Evolutionary conservation across 2,797 vertebrate species (phyloP).

Genomic region (Botia kubotai): DNA sequence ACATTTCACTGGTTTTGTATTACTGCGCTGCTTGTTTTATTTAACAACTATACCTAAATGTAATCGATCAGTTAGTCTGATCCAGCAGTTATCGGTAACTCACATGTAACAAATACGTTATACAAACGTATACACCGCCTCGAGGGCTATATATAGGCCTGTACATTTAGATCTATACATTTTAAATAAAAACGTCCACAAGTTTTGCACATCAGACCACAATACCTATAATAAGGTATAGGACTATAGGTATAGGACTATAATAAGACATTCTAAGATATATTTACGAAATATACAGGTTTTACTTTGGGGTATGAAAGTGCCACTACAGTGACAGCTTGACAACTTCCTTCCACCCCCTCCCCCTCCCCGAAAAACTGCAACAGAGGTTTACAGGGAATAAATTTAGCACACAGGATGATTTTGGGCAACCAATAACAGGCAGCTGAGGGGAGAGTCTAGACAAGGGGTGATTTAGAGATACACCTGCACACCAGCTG

Average conservation of each 20-base stretch:
- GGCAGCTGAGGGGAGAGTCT: not conserved
- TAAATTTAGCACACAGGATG: slow-evolving; percentile 26
- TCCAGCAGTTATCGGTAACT: not conserved
- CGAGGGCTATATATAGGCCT: not conserved
- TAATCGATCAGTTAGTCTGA: not conserved
- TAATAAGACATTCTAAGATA: not conserved
- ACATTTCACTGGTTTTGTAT: slow-evolving; percentile 63
- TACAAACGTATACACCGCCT: not conserved
- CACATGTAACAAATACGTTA: not conserved
- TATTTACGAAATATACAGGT: not conserved
- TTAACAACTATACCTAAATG: not conserved
- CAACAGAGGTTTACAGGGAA: slow-evolving; percentile 28
- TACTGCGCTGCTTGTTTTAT: slow-evolving; percentile 50
- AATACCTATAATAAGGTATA: not conserved
- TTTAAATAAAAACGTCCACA: not conserved
- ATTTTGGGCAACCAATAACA: not conserved
- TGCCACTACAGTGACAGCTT: not conserved
- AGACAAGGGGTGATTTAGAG: slow-evolving; percentile 48
- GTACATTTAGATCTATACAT: too few relatives aligned
- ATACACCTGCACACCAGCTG: slow-evolving; percentile 50
- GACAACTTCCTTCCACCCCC: slow-evolving; percentile 5
- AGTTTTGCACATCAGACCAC: not conserved
- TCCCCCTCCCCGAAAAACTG: not conserved
- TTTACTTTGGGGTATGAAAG: not conserved
- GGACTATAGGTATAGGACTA: not conserved